Evolutionary conservation across 1,140 invertebrate species (phyloP), one percentile per base, ranked within the genome.

Genomic region (Teleogryllus occipitalis): DNA sequence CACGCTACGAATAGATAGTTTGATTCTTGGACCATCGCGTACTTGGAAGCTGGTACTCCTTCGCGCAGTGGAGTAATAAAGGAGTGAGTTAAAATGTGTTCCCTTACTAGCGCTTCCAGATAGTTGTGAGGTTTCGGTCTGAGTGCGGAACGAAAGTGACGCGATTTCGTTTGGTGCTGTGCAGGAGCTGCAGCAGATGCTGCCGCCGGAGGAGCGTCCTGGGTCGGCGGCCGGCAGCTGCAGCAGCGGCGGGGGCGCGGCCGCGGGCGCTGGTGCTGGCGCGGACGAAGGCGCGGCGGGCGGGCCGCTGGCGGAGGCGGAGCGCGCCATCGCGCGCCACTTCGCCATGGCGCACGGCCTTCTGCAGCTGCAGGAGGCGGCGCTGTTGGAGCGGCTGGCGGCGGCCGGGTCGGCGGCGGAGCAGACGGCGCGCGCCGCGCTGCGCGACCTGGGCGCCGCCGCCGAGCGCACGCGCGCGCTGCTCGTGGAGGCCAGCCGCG

Each of bases 331-430:
- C 1, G 82, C 80, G 7, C 80, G 84, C 65, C 86, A 87, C 78
- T 87, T 87, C 21, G 46, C 83, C 5, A 74, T 83, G 65, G 80
- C 87, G 0, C 87, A 87, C 75, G 86, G 87, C 3, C 15, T 85
- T n/a, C 80, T 87, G 8, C 86, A 87, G 79, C 84, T 83, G 76
- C 0, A 83, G 10, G 87, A 87, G 74, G 78, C 77, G 22, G 78
- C 82, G 12, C 77, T 87, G 18, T 81, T 85, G 5, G 81, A 84
- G 0, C 39, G 82, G 8, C 15, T 87, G 1, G 8, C 82, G 4
- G 47, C 80, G 4, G 49, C 75, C 22, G 46, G 46, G 22, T 65
- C 47, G 39, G 48, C 54, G 18, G 49, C 12, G 27, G 7, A 12
- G 39, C 8, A 27, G 7, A 12, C 4, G 3, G 47, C 75, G 54